Evolutionary conservation across 2,888 invertebrate genomes (phyloP), one percentile per base, ranked within the genome.

Genomic region (Caenorhabditis imperialis): DNA sequence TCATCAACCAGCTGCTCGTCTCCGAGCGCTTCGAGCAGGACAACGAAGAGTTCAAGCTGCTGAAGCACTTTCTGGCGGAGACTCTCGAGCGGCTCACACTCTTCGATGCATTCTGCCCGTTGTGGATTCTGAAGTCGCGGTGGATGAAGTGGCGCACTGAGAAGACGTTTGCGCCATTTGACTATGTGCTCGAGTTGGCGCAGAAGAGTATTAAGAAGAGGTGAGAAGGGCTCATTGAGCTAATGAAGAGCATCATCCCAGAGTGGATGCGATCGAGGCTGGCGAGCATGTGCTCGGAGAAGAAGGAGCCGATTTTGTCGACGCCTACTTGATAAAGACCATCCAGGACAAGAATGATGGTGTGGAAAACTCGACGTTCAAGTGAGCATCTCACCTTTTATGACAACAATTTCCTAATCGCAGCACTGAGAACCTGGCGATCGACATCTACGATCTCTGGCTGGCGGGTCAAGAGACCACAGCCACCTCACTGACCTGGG

Each of bases 391-490:
- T 23, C 3, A 10, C 18, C 7, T 18, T 10, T 35, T 1, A 4
- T 27, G 4, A 16, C 5, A 1, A 23, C 10, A 55, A 23, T 3
- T 33, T 20, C 25, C 23, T 0, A 14, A 35, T 22, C 67, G 27
- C 27, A 78, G 72, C 16, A 27, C 69, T 10, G 72, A 77, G 2
- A 62, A 58, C n/a, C 44, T 81, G 16, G 61, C 60, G 0, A 55
- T 63, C 23, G 75, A 76, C 37, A 37, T 79, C n/a, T 45, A 53
- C 20, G 81, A 82, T 14, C 38, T 82, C 14, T 82, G 80, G 80
- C 18, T 69, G 1, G 79, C 82, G 18, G 82, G 82, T 14, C 79
- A 81, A 42, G 82, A 82, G 14, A 82, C 82, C 2, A 79, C 80
- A 1, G 57, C 76, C 7, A 79, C 72, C 3, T 81, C 80, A 3